Evolutionary conservation across 2,888 invertebrate genomes (phyloP).

Genomic region (Deroplatys truncata): DNA sequence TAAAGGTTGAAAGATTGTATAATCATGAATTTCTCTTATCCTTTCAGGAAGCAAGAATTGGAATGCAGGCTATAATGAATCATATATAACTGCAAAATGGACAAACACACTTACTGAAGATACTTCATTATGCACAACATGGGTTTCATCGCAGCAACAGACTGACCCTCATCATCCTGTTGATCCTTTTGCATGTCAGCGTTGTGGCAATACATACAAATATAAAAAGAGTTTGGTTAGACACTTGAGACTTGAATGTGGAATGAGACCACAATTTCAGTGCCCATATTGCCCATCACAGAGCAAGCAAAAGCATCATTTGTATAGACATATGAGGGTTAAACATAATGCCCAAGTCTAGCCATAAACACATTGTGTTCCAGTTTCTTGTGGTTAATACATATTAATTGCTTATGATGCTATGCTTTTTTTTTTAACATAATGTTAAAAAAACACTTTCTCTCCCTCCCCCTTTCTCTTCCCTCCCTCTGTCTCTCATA

Average conservation of each 20-base stretch:
- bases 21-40: not conserved
- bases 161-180: not conserved
- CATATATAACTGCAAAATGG: too few relatives aligned
- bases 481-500: too few relatives aligned
- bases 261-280: conserved; percentile 34
- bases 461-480: too few relatives aligned
- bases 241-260: conserved; percentile 32
- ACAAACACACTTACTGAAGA: too few relatives aligned
- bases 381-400: not conserved
- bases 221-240: conserved; percentile 23
- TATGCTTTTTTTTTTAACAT: too few relatives aligned
- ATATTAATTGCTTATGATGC: too few relatives aligned
- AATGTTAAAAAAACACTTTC: too few relatives aligned
- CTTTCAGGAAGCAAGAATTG: too few relatives aligned
- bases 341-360: not conserved
- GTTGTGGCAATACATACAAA: conserved; percentile 28
- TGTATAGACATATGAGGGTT: conserved; percentile 7
- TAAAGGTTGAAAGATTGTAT: not conserved
- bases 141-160: not conserved
- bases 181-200: conserved; percentile 32
- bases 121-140: too few relatives aligned
- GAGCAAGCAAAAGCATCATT: conserved; percentile 25
- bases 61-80: too few relatives aligned
- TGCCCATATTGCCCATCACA: conserved; percentile 24
- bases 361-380: not conserved